phyloP scores from a whole-genome alignment of 2,888 invertebrate genomes.

The Tineola bisselliella region DNA sequence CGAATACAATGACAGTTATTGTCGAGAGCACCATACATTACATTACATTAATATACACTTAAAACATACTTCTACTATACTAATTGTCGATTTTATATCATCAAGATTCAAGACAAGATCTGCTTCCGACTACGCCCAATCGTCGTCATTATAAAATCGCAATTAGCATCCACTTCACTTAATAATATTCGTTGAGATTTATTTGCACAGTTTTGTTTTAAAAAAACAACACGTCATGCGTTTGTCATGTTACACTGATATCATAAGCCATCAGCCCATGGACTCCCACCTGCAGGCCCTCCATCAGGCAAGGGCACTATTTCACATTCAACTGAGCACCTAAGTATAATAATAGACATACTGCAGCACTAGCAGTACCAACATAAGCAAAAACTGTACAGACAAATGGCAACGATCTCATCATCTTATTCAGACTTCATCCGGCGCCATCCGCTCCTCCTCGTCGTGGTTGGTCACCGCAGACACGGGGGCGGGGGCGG shows the following conservation, averaged over 20 bases:
- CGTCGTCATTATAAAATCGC: too few species aligned
- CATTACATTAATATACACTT: too few species aligned
- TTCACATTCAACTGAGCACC: too few species aligned
- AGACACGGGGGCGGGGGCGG: conserved; percentile 36
- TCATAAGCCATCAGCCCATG: too few species aligned
- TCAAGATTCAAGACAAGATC: neutral
- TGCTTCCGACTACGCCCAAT: too few species aligned
- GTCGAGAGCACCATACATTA: neutral
- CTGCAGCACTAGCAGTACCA: too few species aligned
- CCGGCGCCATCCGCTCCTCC: conserved; percentile 62
- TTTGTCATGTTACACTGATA: neutral
- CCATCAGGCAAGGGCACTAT: too few species aligned
- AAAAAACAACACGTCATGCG: neutral
- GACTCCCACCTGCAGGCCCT: too few species aligned
- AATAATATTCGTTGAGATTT: neutral
- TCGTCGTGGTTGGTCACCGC: conserved; percentile 35
- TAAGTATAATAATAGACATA: neutral
- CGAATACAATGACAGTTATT: too few species aligned
- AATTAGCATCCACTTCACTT: neutral
- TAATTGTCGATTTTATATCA: neutral
- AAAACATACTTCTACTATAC: neutral
- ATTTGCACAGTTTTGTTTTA: neutral
- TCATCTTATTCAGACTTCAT: conserved; percentile 60
- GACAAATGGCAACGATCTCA: neutral
- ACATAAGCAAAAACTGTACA: neutral